Base-by-base conservation (phyloP, 2,888 invertebrate species). In the Rapana venosa region DNA sequence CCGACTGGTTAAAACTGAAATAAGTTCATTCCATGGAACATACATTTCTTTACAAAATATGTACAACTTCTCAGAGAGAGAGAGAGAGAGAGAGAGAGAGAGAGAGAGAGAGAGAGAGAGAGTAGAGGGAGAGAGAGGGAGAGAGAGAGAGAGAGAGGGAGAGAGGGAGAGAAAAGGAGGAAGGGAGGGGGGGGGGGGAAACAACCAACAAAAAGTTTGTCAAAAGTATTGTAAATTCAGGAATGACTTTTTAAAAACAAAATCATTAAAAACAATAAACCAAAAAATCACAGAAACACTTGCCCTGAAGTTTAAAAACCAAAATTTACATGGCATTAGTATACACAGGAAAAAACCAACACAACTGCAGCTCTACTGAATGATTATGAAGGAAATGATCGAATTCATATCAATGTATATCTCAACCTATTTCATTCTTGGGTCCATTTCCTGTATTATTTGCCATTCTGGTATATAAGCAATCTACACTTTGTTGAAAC, bases 41-140 rank as follows among this genome's bases (percentile, higher is more conserved):
- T n/a, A n/a, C 30, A 58, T 11, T 58, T n/a, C 15, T 11, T 58
- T n/a, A 58, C 30, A 83, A 26, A n/a, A 11, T 30, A 30, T 58
- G n/a, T 85, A 56, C 56, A 85, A 30, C 30, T n/a, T 13, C n/a
- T 85, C 30, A n/a, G 17, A 15, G 30, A 11, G 47, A 26, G 58
- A 17, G 56, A 47, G 79, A 15, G 35, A 79, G 35, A n/a, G n/a
- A 1, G 30, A 79, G 15, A 79, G 79, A 79, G 79, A 79, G 79
- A 79, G 79, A 79, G 79, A 79, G 81, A 83, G 81, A 36, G 36
- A 83, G 81, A 79, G 79, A 15, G 35, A 79, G 35, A n/a, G n/a
- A 1, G 13, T 0, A 77, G 22, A n/a, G 22, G n/a, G n/a, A n/a
- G n/a, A 77, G n/a, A 77, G 77, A 77, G 77, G n/a, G n/a, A n/a